Conservation (phyloP, 2,113 vertebrate species). For the Lamprologus tigripictilis region DNA sequence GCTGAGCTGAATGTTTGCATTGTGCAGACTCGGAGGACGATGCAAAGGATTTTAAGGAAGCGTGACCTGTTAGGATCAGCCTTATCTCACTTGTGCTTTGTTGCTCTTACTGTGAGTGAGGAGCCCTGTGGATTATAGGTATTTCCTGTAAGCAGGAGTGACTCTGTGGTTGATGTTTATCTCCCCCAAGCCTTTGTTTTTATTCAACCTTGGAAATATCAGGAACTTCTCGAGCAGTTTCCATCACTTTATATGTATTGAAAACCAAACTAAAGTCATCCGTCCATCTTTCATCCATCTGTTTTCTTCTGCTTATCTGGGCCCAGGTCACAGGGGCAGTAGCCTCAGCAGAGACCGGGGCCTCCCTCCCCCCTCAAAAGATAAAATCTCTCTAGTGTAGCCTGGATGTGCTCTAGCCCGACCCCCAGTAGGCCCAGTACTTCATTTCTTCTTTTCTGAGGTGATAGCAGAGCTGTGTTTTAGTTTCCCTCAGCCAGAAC, state of each 20-base stretch:
- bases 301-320: neutral
- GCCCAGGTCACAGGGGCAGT: neutral
- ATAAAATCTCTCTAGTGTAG: fast-evolving
- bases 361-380: neutral
- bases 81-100: neutral
- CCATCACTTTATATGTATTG: neutral
- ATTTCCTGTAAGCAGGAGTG: neutral
- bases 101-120: neutral
- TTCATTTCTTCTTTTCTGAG: neutral
- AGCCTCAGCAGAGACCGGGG: neutral
- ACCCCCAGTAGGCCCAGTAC: neutral
- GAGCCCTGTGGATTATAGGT: neutral
- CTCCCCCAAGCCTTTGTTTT: neutral
- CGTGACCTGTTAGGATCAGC: neutral
- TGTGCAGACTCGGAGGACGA: neutral
- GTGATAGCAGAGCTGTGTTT: neutral
- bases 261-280: neutral
- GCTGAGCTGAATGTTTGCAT: neutral
- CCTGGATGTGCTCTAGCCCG: neutral
- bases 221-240: neutral
- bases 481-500: neutral
- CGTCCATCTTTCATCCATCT: neutral
- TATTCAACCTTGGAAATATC: neutral
- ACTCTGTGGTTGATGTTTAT: neutral
- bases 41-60: neutral